Percentiles rank a stretch among this genome's conserved stretches.
Conservation (phyloP, 2,888 invertebrate genomes). For the Noctua janthina region DNA sequence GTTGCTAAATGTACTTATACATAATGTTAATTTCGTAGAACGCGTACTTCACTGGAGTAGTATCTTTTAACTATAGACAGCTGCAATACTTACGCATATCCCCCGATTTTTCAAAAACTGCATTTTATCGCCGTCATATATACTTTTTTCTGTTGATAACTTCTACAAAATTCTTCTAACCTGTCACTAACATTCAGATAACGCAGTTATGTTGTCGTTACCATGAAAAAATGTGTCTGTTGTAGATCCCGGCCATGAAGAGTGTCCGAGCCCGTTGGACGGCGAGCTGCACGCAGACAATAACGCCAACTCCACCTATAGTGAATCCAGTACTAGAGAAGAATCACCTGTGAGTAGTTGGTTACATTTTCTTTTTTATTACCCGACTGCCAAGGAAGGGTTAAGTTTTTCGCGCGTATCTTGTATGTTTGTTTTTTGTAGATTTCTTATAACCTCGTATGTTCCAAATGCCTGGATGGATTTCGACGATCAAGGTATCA, state of each 20-base stretch:
- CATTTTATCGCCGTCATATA: constrained; percentile 35
- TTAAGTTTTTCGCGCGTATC: no score
- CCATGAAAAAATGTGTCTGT: background rate
- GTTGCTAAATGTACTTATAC: background rate
- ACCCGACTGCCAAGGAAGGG: no score
- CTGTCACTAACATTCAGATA: background rate
- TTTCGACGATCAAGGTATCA: no score
- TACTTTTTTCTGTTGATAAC: background rate
- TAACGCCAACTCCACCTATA: constrained; percentile 87
- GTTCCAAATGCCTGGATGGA: no score
- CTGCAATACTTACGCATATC: background rate
- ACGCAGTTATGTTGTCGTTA: background rate
- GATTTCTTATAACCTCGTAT: no score
- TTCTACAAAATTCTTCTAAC: background rate
- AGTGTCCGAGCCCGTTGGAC: constrained; percentile 77
- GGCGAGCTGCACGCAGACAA: constrained; percentile 84
- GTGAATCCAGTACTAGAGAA: constrained; percentile 80
- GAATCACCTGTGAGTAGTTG: constrained; percentile 79
- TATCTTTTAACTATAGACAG: background rate
- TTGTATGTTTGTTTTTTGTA: no score
- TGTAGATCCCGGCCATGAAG: constrained; percentile 77
- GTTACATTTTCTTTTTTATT: background rate
- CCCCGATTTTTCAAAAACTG: constrained; percentile 33
- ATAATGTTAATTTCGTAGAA: background rate
- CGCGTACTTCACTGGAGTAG: background rate